A percentile compares a stretch with the other conserved stretches of the same genome.
Conservation (phyloP, 2,113 vertebrate species). For the pig (Sus scrofa) region DNA sequence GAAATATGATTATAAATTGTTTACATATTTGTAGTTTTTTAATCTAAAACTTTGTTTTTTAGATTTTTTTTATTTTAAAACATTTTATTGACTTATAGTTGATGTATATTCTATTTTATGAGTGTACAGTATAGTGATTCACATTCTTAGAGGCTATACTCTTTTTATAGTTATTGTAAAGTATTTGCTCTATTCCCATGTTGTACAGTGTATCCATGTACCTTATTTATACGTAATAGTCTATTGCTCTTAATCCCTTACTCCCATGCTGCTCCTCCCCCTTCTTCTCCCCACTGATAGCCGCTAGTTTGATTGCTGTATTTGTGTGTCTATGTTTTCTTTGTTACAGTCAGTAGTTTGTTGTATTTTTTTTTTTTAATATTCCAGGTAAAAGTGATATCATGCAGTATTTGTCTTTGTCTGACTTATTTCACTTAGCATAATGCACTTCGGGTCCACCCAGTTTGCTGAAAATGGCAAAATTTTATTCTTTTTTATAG, state of each 20-base stretch:
- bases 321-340: not conserved
- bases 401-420: not conserved
- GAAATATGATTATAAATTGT: conserved; percentile 19
- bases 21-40: not conserved
- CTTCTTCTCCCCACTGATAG: not conserved
- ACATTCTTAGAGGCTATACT: not conserved
- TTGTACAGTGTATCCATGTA: not conserved
- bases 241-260: not conserved
- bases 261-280: not conserved
- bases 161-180: not conserved
- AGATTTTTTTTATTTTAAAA: not conserved
- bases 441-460: not conserved
- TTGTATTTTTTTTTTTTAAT: not conserved
- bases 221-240: not conserved
- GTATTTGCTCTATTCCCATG: not conserved
- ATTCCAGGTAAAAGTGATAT: not conserved
- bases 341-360: not conserved
- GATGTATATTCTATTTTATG: not conserved
- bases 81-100: not conserved
- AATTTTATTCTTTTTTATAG: not conserved
- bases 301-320: not conserved
- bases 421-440: not conserved
- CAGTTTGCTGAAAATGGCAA: not conserved
- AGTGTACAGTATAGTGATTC: not conserved
- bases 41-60: not conserved